phyloP scores from a whole-genome alignment of 2,113 vertebrate genomes.

The Melanerpes aurifrons region DNA sequence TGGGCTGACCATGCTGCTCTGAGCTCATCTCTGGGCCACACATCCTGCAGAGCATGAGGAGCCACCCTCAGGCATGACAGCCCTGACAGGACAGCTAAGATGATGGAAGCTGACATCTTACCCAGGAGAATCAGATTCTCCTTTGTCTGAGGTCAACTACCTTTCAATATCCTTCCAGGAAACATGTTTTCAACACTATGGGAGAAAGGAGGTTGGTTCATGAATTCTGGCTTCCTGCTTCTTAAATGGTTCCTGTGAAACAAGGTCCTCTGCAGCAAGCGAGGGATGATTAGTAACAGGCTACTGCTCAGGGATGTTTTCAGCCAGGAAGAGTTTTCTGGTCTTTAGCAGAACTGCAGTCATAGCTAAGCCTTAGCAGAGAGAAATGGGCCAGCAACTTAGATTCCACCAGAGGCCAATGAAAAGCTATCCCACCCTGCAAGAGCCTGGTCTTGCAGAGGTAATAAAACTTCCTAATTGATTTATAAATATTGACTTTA shows the following conservation, averaged over 20 bases:
- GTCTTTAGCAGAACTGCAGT: not conserved
- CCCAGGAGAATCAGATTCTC: not conserved
- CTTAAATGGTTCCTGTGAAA: not conserved
- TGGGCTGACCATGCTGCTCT: not conserved
- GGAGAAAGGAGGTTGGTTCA: not conserved
- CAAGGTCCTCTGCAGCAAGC: fast-evolving
- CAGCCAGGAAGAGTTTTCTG: not conserved
- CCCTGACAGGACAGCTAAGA: not conserved
- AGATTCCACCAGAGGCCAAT: not conserved
- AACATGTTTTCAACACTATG: not conserved
- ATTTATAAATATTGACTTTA: conserved; percentile 30
- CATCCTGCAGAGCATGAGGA: not conserved
- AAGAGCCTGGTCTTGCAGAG: not conserved
- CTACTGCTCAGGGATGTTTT: not conserved
- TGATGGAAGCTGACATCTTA: not conserved
- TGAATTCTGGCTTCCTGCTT: not conserved
- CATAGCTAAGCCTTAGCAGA: not conserved
- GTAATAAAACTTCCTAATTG: not conserved
- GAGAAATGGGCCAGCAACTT: not conserved
- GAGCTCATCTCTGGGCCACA: not conserved
- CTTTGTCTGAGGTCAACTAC: not conserved
- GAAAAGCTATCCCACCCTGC: not conserved
- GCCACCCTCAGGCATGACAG: not conserved
- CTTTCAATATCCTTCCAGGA: conserved; percentile 6
- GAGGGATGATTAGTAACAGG: not conserved